These are phyloP conservation scores for Scomber colias DNA, from an alignment of 2,113 vertebrate species.

Conservation along the genomic window DNA sequence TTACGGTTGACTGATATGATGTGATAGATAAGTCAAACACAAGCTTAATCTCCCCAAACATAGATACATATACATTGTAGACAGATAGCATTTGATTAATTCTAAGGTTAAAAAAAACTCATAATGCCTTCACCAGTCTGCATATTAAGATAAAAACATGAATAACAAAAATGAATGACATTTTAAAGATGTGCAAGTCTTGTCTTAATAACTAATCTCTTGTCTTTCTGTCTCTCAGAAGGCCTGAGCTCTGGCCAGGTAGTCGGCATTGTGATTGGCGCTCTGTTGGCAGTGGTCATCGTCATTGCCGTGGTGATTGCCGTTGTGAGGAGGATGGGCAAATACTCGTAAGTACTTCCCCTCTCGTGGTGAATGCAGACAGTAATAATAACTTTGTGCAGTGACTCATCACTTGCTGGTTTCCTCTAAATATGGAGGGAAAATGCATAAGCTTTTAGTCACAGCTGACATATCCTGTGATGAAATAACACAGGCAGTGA, in stretches of 20 bases:
- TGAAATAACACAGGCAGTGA: slow-evolving; percentile 40
- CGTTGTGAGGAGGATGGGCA: slow-evolving; percentile 84
- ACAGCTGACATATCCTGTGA: slow-evolving; percentile 25
- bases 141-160: too few relatives aligned
- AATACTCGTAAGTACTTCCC: slow-evolving; percentile 84
- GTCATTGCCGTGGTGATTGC: slow-evolving; percentile 74
- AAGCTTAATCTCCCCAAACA: background rate
- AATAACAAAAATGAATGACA: too few relatives aligned
- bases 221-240: slow-evolving; percentile 55
- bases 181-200: background rate
- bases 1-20: slow-evolving; percentile 2
- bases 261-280: slow-evolving; percentile 82
- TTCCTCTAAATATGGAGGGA: slow-evolving; percentile 31
- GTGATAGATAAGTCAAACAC: background rate
- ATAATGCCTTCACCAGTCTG: background rate
- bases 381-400: background rate
- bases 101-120: too few relatives aligned
- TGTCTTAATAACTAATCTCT: background rate
- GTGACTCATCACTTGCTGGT: slow-evolving; percentile 35
- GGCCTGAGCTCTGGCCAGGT: slow-evolving; percentile 77
- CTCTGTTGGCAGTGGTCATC: slow-evolving; percentile 76
- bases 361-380: background rate
- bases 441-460: slow-evolving; percentile 22
- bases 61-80: background rate
- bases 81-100: background rate